phyloP scores from a whole-genome alignment of 2,888 invertebrate species.

The Drosophila subsilvestris region DNA sequence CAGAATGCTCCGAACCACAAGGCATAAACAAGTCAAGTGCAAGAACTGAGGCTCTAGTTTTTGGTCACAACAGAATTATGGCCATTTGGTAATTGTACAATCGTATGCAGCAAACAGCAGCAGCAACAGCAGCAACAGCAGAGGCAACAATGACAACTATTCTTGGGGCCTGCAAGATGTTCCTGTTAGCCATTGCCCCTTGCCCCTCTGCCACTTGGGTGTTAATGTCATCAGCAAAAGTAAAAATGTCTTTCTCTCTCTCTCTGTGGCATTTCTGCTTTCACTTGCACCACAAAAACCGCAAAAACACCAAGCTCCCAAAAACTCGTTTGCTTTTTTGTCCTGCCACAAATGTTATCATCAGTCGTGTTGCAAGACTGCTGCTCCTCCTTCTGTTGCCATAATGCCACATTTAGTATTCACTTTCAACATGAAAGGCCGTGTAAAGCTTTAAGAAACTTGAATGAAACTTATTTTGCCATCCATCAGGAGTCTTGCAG shows the following conservation, averaged over 20 bases:
- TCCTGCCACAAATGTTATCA: slow-evolving; percentile 25
- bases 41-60: slow-evolving; percentile 43
- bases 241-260: slow-evolving; percentile 8
- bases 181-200: slow-evolving; percentile 2
- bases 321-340: slow-evolving; percentile 38
- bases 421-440: slow-evolving; percentile 20
- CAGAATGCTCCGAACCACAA: slow-evolving; percentile 13
- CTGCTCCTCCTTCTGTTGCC: background rate
- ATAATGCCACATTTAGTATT: slow-evolving; percentile 16
- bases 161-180: slow-evolving; percentile 26
- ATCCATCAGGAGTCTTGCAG: background rate
- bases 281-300: slow-evolving; percentile 34
- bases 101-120: slow-evolving; percentile 39
- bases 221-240: slow-evolving; percentile 18
- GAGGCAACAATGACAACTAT: slow-evolving; percentile 31
- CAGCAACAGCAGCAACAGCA: background rate
- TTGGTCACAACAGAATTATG: slow-evolving; percentile 48
- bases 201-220: background rate
- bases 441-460: slow-evolving; percentile 18
- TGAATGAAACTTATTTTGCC: background rate
- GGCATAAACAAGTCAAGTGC: slow-evolving; percentile 62
- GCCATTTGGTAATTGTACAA: slow-evolving; percentile 48
- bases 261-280: slow-evolving; percentile 6
- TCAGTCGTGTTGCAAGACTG: slow-evolving; percentile 5
- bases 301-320: slow-evolving; percentile 21